These are phyloP conservation scores for Brachypodius melanocephalos DNA, from an alignment of 2,113 vertebrate genomes.

Conservation along the genomic window DNA sequence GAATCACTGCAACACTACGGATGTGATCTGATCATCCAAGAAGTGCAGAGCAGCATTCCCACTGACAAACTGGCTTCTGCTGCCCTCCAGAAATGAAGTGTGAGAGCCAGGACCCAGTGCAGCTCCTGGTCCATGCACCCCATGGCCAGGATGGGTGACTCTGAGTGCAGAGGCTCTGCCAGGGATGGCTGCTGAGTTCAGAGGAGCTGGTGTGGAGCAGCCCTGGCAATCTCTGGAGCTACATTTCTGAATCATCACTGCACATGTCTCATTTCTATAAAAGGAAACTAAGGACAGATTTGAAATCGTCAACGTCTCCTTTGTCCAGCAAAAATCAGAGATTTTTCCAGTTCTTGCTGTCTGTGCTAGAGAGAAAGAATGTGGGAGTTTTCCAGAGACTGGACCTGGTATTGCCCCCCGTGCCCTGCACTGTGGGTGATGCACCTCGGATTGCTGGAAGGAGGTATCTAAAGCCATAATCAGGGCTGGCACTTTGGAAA, in stretches of 20 bases:
- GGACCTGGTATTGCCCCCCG: neutral
- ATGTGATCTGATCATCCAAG: neutral
- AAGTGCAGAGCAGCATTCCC: neutral
- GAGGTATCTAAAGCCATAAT: neutral
- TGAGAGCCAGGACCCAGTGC: neutral
- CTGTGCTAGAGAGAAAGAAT: neutral
- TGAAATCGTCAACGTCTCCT: neutral
- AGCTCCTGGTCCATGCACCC: fast-evolving
- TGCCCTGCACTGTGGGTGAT: fast-evolving
- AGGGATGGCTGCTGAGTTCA: neutral
- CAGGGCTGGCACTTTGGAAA: neutral
- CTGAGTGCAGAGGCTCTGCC: neutral
- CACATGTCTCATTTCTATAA: slow-evolving; percentile 55
- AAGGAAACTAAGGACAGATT: slow-evolving; percentile 49
- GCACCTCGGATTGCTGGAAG: neutral
- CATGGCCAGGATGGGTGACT: neutral
- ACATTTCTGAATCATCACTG: slow-evolving; percentile 4
- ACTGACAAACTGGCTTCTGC: neutral
- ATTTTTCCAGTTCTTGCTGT: neutral
- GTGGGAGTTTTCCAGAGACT: neutral
- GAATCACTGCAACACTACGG: fast-evolving
- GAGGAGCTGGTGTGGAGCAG: neutral
- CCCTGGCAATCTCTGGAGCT: neutral
- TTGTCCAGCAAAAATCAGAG: neutral
- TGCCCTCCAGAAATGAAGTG: neutral